Base-by-base conservation (phyloP, 2,113 vertebrate genomes). In the Xiphophorus hellerii region DNA sequence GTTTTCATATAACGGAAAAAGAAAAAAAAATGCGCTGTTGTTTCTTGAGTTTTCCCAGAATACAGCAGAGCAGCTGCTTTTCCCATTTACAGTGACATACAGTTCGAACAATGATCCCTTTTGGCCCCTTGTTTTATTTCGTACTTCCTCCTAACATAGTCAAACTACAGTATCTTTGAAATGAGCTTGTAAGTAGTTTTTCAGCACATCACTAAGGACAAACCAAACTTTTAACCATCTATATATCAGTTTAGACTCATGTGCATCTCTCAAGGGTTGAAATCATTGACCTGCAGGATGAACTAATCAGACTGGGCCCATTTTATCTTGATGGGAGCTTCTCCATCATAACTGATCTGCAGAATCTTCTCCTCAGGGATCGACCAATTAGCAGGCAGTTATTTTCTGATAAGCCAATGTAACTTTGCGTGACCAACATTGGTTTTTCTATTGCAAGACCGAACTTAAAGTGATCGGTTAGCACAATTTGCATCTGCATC, bases 41-140 rank as follows among this genome's bases (percentile, higher is more conserved):
- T 94, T 94, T 92, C 25, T 89, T 83, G 80, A 90, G 91, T 92
- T 93, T 94, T 94, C 92, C 92, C 93, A 93, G 92, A 95, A 95
- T 94, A 85, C 89, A 71, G 92, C 13, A 61, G 82, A 86, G 84
- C 93, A 94, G 91, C 92, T 94, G 93, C 81, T 93, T 94, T 94
- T 90, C 88, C 90, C 88, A 80, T 94, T 94, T 88, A 73, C 77
- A 67, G 66, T 74, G 69, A 84, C 58, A 63, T 87, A 85, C 87
- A 84, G 83, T 74, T 87, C 88, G 87, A 77, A 83, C 85, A 83
- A 87, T 77, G 71, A 69, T 83, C 77, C 73, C 62, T 73, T 62
- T 25, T 54, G 17, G 48, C 17, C 48, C 69, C 3, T 15, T 78
- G 6, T 61, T 17, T 33, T 33, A 22, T 69, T 78, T 82, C 66